Evolutionary conservation across 1,140 invertebrate species (phyloP).

Genomic region (Drosophila tristis): DNA sequence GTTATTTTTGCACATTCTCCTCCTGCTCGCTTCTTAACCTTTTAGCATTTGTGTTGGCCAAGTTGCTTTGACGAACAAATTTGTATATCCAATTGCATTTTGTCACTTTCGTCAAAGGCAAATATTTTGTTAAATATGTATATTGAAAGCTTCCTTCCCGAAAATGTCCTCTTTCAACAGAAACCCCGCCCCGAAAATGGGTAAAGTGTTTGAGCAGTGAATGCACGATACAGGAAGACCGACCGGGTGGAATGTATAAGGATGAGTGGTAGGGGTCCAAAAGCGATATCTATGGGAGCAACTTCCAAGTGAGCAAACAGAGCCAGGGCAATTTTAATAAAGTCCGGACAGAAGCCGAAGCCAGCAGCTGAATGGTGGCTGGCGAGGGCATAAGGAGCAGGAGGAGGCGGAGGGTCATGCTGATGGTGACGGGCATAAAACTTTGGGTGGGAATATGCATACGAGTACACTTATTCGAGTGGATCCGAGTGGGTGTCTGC

Average conservation of each 20-base stretch:
- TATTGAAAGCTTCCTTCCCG: constrained; percentile 17
- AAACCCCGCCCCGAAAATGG: neutral
- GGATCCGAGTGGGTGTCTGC: neutral
- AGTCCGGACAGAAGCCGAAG: constrained; percentile 22
- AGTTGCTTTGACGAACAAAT: constrained; percentile 1
- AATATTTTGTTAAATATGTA: constrained; percentile 55
- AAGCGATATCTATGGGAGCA: constrained; percentile 16
- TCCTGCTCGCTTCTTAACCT: too few species aligned
- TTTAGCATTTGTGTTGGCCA: neutral
- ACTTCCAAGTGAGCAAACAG: constrained; percentile 56
- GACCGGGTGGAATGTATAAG: too few species aligned
- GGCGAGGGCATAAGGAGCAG: too few species aligned
- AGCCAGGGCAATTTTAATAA: constrained; percentile 54
- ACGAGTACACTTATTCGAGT: neutral
- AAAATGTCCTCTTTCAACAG: too few species aligned
- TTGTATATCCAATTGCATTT: constrained; percentile 17
- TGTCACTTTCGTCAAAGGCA: constrained; percentile 11
- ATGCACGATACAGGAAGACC: too few species aligned
- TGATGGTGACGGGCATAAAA: constrained; percentile 22
- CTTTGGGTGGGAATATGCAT: constrained; percentile 23
- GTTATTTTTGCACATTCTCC: too few species aligned
- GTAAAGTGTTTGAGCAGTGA: neutral
- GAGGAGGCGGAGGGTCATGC: too few species aligned
- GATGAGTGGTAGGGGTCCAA: neutral
- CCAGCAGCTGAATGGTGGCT: constrained; percentile 2